These are phyloP conservation scores for Unio delphinus DNA, from an alignment of 2,888 invertebrate genomes.

Conservation along the genomic window DNA sequence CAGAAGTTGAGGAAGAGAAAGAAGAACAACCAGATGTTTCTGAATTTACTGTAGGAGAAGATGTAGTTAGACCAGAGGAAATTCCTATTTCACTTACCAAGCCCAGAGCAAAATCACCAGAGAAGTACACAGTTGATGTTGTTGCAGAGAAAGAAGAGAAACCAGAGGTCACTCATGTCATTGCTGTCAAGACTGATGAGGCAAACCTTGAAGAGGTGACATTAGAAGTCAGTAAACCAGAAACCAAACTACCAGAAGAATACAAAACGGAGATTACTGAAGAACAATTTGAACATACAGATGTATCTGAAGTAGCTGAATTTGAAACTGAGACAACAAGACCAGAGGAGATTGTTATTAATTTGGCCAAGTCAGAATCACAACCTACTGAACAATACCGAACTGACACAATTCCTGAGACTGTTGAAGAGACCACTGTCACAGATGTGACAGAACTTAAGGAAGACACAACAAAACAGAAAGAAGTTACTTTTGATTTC, in stretches of 20 bases:
- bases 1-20: slow-evolving; percentile 6
- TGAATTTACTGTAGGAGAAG: slow-evolving; percentile 11
- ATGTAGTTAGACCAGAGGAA: slow-evolving; percentile 23
- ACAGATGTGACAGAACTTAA: slow-evolving; percentile 6
- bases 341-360: slow-evolving; percentile 7
- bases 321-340: slow-evolving; percentile 19
- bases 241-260: slow-evolving; percentile 13
- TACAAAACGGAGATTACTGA: slow-evolving; percentile 14
- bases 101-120: slow-evolving; percentile 10
- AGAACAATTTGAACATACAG: slow-evolving; percentile 10
- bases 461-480: slow-evolving; percentile 7
- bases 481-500: slow-evolving; percentile 10
- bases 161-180: slow-evolving; percentile 9
- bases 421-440: slow-evolving; percentile 7
- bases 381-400: slow-evolving; percentile 7
- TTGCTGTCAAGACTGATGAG: slow-evolving; percentile 15
- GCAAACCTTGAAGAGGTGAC: slow-evolving; percentile 14
- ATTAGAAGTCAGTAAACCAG: slow-evolving; percentile 17
- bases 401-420: slow-evolving; percentile 9
- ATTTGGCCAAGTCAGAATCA: slow-evolving; percentile 8
- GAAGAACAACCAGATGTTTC: slow-evolving; percentile 12
- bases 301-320: slow-evolving; percentile 26
- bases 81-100: slow-evolving; percentile 24
- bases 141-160: slow-evolving; percentile 8
- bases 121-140: slow-evolving; percentile 4